These are phyloP conservation scores for Psephotus haematonotus DNA, from an alignment of 2,113 vertebrate species.

Conservation along the genomic window DNA sequence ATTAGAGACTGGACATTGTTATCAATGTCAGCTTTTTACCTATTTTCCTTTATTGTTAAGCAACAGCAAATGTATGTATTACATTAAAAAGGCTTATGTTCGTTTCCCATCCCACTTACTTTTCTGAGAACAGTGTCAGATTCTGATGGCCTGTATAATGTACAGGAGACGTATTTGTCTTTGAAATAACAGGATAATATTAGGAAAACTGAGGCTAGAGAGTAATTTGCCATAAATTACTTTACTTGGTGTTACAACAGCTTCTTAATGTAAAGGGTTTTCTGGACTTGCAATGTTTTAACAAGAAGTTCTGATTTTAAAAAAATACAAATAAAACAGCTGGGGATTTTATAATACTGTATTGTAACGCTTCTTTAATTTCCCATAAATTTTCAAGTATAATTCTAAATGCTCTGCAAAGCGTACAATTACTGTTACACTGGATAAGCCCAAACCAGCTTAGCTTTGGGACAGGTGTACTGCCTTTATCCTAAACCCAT, in stretches of 20 bases:
- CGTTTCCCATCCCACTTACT: not conserved
- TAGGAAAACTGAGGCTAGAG: not conserved
- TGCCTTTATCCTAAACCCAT: not conserved
- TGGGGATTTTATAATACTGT: not conserved
- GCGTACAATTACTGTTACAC: fast-evolving
- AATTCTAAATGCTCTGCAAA: not conserved
- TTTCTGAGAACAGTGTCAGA: not conserved
- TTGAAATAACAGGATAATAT: not conserved
- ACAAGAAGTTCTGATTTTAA: not conserved
- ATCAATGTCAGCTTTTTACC: not conserved
- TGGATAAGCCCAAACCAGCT: not conserved
- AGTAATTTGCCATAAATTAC: not conserved
- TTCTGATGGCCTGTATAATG: not conserved
- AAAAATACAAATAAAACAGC: not conserved
- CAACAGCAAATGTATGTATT: not conserved
- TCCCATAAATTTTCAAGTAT: not conserved
- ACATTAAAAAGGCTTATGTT: not conserved
- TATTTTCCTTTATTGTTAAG: not conserved
- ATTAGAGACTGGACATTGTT: not conserved
- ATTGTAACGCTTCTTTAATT: not conserved
- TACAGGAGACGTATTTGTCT: not conserved
- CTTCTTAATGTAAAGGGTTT: not conserved
- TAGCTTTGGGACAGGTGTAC: not conserved
- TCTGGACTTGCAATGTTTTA: not conserved
- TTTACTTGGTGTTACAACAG: not conserved